Evolutionary conservation across 1,140 invertebrate species (phyloP).

Genomic region (Drosophila grimshawi): DNA sequence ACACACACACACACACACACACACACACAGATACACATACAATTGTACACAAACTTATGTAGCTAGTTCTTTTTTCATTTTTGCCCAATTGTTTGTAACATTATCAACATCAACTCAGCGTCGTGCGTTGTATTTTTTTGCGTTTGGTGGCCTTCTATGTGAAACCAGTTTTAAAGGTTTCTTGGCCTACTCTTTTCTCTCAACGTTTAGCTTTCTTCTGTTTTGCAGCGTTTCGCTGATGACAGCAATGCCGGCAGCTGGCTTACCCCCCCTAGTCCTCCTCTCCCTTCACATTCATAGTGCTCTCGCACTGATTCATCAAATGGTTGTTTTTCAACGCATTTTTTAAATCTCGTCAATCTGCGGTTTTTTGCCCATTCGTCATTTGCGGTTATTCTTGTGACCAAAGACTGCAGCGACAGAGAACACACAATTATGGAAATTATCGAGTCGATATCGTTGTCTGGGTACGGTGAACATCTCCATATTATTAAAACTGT

Average conservation of each 20-base stretch:
- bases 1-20: conserved; percentile 8
- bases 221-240: conserved; percentile 71
- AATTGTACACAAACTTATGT: background rate
- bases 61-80: conserved; percentile 48
- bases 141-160: conserved; percentile 68
- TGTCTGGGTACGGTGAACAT: conserved; percentile 8
- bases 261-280: background rate
- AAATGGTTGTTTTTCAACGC: conserved; percentile 37
- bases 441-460: conserved; percentile 10
- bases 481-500: background rate
- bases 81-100: conserved; percentile 53
- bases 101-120: conserved; percentile 41
- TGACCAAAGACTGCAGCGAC: background rate
- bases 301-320: conserved; percentile 58
- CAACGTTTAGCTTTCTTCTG: conserved; percentile 76
- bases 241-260: conserved; percentile 53
- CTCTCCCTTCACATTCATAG: background rate
- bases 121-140: conserved; percentile 39
- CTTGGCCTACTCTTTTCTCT: conserved; percentile 62
- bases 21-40: background rate
- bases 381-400: conserved; percentile 23
- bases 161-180: conserved; percentile 79
- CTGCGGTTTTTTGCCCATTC: conserved; percentile 27
- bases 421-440: background rate
- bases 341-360: conserved; percentile 31